Evolutionary conservation across 2,113 vertebrate species (phyloP).

Genomic region (Antigone vipio): DNA sequence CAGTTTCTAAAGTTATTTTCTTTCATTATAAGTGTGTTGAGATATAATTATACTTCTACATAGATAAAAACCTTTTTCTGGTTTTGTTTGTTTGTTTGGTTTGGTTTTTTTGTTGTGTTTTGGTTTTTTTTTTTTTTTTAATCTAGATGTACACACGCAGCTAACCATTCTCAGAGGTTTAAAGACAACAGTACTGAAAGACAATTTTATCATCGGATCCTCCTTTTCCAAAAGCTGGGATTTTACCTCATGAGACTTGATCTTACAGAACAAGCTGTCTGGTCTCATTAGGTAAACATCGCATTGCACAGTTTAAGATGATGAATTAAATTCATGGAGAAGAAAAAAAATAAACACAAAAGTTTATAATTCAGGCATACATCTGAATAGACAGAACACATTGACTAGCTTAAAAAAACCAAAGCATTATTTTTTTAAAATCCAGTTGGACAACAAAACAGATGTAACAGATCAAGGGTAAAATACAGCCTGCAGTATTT

Average conservation of each 20-base stretch:
- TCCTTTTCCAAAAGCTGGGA: neutral
- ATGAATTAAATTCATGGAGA: neutral
- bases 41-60: neutral
- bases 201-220: neutral
- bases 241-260: neutral
- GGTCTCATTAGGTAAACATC: neutral
- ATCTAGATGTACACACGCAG: neutral
- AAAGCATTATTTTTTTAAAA: neutral
- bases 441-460: neutral
- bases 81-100: no score
- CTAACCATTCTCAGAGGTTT: neutral
- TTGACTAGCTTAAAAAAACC: neutral
- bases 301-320: neutral
- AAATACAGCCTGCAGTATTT: neutral
- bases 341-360: neutral
- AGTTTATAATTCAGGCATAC: neutral
- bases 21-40: neutral
- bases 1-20: neutral
- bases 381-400: neutral
- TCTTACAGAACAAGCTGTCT: neutral
- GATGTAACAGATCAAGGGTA: neutral
- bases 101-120: no score
- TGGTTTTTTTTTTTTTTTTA: neutral
- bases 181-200: neutral
- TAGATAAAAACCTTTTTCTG: neutral